A percentile compares a stretch with the other conserved stretches of the same genome.
Evolutionary conservation across 2,797 vertebrate species (phyloP).

Genomic region (Smutsia gigantea): DNA sequence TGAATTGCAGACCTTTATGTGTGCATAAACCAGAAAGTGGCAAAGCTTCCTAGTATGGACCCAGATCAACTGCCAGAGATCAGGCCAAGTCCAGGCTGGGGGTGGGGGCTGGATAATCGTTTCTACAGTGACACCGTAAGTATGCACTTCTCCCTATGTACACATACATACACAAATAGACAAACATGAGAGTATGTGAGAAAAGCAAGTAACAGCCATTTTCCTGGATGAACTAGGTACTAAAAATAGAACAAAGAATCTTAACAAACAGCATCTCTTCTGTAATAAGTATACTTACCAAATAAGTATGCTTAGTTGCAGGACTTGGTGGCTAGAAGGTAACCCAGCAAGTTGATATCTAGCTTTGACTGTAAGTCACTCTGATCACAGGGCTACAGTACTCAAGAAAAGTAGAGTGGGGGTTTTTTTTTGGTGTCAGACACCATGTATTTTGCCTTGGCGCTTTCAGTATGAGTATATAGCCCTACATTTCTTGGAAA

Average conservation of each 20-base stretch:
- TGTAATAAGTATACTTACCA: conserved; percentile 60
- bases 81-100: neutral
- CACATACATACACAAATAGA: neutral
- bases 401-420: conserved; percentile 38
- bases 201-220: conserved; percentile 29
- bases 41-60: neutral
- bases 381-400: conserved; percentile 45
- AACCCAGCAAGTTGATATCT: conserved; percentile 36
- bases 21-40: neutral
- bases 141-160: neutral
- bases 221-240: conserved; percentile 47
- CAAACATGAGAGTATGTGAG: neutral
- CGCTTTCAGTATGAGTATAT: conserved; percentile 52
- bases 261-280: conserved; percentile 49
- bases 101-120: neutral
- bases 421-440: conserved; percentile 61
- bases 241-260: conserved; percentile 59
- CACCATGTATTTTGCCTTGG: conserved; percentile 50
- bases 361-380: conserved; percentile 30
- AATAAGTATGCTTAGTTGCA: conserved; percentile 46
- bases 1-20: neutral
- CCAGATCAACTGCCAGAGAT: neutral
- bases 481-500: conserved; percentile 28
- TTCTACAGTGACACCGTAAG: neutral
- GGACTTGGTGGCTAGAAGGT: conserved; percentile 6